Conservation (phyloP, 2,113 vertebrate species). For the Ophthalmolycus amberensis region DNA sequence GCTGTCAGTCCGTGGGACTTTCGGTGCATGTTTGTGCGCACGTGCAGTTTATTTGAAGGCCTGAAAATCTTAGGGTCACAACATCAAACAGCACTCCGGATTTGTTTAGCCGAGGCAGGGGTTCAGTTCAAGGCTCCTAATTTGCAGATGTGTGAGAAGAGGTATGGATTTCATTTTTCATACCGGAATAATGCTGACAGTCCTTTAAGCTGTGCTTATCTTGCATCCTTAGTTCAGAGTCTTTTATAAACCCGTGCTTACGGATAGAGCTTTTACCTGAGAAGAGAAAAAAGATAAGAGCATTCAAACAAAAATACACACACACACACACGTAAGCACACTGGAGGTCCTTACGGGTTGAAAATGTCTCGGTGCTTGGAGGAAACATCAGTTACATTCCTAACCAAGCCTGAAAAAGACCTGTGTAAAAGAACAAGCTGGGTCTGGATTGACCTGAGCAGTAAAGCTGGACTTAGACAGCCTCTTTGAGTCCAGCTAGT, state of each 20-base stretch:
- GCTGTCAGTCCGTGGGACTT: background rate
- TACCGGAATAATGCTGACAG: conserved; percentile 70
- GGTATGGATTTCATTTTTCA: conserved; percentile 65
- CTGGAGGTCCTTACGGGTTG: conserved; percentile 24
- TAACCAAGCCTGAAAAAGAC: conserved; percentile 37
- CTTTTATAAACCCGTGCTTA: conserved; percentile 46
- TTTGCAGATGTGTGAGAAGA: conserved; percentile 65
- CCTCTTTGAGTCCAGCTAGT: conserved; percentile 29
- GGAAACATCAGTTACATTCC: conserved; percentile 38
- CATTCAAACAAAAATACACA: conserved; percentile 12
- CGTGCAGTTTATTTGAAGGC: conserved; percentile 36
- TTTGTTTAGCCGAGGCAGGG: conserved; percentile 34
- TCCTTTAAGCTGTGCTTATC: conserved; percentile 68
- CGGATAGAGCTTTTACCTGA: conserved; percentile 66
- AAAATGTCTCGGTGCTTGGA: conserved; percentile 25
- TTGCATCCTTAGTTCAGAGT: conserved; percentile 61
- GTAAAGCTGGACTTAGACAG: conserved; percentile 3
- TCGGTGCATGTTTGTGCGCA: conserved; percentile 3
- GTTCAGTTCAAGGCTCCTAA: conserved; percentile 63
- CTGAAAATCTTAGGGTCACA: conserved; percentile 14
- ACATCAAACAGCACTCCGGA: conserved; percentile 35
- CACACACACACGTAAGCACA: background rate
- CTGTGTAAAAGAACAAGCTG: conserved; percentile 20
- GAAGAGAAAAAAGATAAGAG: conserved; percentile 53
- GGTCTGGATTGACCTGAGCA: conserved; percentile 10